Conservation (phyloP, 1,140 invertebrate genomes). For the Psix sp. region DNA sequence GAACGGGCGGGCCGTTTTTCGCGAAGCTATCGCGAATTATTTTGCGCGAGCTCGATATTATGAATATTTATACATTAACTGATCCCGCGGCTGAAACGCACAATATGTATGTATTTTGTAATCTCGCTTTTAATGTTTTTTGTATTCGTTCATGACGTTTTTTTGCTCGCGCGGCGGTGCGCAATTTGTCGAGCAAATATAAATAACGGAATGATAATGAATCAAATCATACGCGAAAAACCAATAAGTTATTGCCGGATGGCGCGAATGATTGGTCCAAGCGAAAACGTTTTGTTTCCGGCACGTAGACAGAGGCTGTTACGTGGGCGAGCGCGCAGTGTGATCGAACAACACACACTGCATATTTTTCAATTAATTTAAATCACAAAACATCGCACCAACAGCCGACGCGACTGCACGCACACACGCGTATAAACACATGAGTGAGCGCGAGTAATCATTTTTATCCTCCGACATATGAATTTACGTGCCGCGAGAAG, state of each 20-base stretch:
- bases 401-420: conserved; percentile 53
- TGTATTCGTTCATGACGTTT: conserved; percentile 30
- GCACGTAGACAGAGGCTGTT: conserved; percentile 52
- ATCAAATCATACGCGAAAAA: conserved; percentile 75
- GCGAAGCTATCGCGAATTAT: conserved; percentile 26
- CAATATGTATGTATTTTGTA: conserved; percentile 48
- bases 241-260: conserved; percentile 73
- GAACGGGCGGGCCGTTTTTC: conserved; percentile 35
- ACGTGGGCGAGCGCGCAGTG: conserved; percentile 58
- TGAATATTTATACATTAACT: conserved; percentile 54
- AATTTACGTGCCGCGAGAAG: conserved; percentile 61
- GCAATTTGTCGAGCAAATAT: conserved; percentile 69
- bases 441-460: conserved; percentile 64
- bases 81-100: conserved; percentile 12
- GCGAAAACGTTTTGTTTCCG: conserved; percentile 59
- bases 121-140: conserved; percentile 56
- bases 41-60: conserved; percentile 31
- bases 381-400: conserved; percentile 74
- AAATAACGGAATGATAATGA: conserved; percentile 76
- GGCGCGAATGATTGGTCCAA: conserved; percentile 72
- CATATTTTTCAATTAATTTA: conserved; percentile 77
- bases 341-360: conserved; percentile 72
- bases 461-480: conserved; percentile 67
- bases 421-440: conserved; percentile 55
- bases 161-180: conserved; percentile 30